Conservation (phyloP, 2,797 vertebrate species). For the Rhynchotus rufescens region DNA sequence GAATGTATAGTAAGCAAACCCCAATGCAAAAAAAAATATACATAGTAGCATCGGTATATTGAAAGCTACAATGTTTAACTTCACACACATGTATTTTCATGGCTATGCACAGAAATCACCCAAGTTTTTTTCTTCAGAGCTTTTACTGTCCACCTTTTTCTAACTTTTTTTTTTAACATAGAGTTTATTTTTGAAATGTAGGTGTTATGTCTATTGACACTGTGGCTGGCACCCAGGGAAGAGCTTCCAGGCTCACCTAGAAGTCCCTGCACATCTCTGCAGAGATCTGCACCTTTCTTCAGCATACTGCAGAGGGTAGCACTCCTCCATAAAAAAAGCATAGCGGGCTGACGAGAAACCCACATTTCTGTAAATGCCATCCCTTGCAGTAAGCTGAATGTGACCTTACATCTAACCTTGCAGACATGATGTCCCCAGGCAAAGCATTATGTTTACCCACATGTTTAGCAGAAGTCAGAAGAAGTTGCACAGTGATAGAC, state of each 20-base stretch:
- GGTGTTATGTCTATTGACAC: not conserved
- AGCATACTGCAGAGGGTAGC: slow-evolving; percentile 41
- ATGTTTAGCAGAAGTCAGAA: not conserved
- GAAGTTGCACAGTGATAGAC: not conserved
- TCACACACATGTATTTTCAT: not conserved
- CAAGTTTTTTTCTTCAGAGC: not conserved
- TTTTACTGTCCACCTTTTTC: not conserved
- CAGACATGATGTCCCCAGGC: not conserved
- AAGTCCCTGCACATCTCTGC: too few species aligned
- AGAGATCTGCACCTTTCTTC: not conserved
- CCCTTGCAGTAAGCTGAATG: not conserved
- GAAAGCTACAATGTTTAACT: not conserved
- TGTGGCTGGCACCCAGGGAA: not conserved
- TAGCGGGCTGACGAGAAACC: rapidly evolving
- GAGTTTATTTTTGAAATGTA: not conserved
- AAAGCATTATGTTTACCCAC: not conserved
- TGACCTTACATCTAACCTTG: not conserved
- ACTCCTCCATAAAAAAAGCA: not conserved
- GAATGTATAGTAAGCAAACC: not conserved
- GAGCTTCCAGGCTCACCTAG: not conserved
- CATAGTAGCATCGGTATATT: not conserved
- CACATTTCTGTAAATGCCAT: not conserved
- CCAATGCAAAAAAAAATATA: not conserved
- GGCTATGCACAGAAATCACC: not conserved
- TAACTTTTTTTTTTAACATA: not conserved